A percentile compares a stretch with the other conserved stretches of the same genome.
phyloP scores from a whole-genome alignment of 2,113 vertebrate species.

The Oncorhynchus masou region DNA sequence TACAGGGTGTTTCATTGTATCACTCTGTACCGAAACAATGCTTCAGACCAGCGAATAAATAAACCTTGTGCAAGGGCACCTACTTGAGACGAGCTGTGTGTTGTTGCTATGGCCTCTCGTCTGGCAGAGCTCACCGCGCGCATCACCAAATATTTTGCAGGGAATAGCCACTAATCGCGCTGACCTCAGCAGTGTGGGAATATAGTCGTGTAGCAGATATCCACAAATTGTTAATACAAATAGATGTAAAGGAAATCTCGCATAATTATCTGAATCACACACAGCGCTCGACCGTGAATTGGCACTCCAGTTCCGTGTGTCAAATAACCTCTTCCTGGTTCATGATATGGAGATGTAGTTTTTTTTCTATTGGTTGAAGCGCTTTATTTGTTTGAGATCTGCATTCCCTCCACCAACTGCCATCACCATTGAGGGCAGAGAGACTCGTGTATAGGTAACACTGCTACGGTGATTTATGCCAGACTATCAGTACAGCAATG shows the following conservation, averaged over 20 bases:
- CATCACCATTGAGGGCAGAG: too few relatives aligned
- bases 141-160: conserved; percentile 11
- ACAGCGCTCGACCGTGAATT: neutral
- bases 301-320: neutral
- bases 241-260: neutral
- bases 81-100: neutral
- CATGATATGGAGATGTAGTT: neutral
- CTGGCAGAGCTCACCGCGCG: neutral
- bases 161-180: neutral
- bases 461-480: too few relatives aligned
- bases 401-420: too few relatives aligned
- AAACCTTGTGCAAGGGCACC: neutral
- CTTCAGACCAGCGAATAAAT: neutral
- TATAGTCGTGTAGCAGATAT: neutral
- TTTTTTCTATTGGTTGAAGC: too few relatives aligned
- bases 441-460: too few relatives aligned
- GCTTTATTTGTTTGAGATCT: too few relatives aligned
- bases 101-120: neutral
- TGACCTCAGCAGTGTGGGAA: neutral
- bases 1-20: too few relatives aligned
- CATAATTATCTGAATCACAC: neutral
- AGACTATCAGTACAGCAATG: too few relatives aligned
- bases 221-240: neutral
- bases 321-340: neutral
- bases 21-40: too few relatives aligned